Base-by-base conservation (phyloP, 2,888 invertebrate genomes). In the Philereme vetulata region DNA sequence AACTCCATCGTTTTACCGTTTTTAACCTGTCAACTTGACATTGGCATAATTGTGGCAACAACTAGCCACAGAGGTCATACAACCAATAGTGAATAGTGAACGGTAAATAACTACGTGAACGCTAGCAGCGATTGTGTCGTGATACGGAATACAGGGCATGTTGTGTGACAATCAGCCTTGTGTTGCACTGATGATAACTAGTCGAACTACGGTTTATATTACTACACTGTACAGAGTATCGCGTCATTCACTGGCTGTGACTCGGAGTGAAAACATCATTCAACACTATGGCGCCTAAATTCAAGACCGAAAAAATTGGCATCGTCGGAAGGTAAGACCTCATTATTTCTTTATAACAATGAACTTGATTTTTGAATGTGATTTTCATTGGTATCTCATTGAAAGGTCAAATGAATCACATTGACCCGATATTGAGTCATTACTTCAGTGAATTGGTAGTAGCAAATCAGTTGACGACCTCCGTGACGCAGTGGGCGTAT, bases 311-410 rank as follows among this genome's bases (percentile, higher is more conserved):
- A 85, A 96, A 95, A 88, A 94, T 96, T 70, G 96, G 95, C 67
- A 96, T 96, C 67, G 93, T 96, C 65, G 96, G 96, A 80, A 96
- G 96, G 96, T 96, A 87, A 86, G 80, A 63, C 7, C 40, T 45
- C 1, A 0, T n/a, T 45, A 8, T 21, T 1, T 36, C 7, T 51
- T 62, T 40, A 40, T 55, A 56, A 47, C 38, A 58, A 51, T 59
- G 52, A 56, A 45, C 35, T 40, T 57, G 56, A 47, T 36, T 59
- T 53, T 44, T 50, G 58, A 53, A 50, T 49, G 45, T 53, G 46
- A 21, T 46, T 63, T 62, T 57, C 36, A 50, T 58, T 51, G 52
- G 21, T 44, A 48, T 9, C 35, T 11, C 36, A 42, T 43, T 63
- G 50, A 42, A 55, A 51, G 55, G 35, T 51, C 48, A 43, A 44